Percentiles rank a stretch among this genome's conserved stretches.
Evolutionary conservation across 2,113 vertebrate genomes (phyloP).

Genomic region (Pyrgilauda ruficollis): DNA sequence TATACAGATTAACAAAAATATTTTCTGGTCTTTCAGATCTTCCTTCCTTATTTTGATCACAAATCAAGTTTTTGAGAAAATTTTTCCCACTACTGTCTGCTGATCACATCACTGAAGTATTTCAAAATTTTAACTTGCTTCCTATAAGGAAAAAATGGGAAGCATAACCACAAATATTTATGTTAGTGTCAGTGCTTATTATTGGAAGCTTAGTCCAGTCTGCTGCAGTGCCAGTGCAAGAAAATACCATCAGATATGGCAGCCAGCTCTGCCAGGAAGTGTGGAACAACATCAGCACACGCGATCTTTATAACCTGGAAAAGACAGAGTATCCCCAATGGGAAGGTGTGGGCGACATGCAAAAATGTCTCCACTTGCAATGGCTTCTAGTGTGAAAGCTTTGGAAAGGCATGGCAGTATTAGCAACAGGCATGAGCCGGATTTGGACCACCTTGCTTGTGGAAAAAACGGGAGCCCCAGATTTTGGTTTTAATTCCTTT

Average conservation of each 20-base stretch:
- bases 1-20: conserved; percentile 61
- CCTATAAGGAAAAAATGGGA: conserved; percentile 78
- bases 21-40: conserved; percentile 62
- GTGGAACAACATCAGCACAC: neutral
- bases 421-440: neutral
- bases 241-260: conserved; percentile 23
- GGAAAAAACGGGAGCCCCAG: neutral
- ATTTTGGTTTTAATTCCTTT: conserved; percentile 30
- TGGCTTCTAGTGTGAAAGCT: neutral
- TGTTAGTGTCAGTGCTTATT: conserved; percentile 75
- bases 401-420: neutral
- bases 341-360: neutral
- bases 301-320: neutral
- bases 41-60: conserved; percentile 69
- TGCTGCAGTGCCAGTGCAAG: conserved; percentile 11
- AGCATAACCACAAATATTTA: conserved; percentile 76
- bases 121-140: conserved; percentile 69
- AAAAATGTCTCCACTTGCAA: neutral
- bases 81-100: conserved; percentile 77
- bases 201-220: conserved; percentile 69
- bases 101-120: conserved; percentile 77
- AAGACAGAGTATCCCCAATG: neutral
- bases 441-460: neutral
- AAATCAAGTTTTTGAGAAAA: conserved; percentile 68
- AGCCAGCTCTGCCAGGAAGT: neutral